Evolutionary conservation across 2,797 vertebrate species (phyloP).

Genomic region (Mallotus villosus): DNA sequence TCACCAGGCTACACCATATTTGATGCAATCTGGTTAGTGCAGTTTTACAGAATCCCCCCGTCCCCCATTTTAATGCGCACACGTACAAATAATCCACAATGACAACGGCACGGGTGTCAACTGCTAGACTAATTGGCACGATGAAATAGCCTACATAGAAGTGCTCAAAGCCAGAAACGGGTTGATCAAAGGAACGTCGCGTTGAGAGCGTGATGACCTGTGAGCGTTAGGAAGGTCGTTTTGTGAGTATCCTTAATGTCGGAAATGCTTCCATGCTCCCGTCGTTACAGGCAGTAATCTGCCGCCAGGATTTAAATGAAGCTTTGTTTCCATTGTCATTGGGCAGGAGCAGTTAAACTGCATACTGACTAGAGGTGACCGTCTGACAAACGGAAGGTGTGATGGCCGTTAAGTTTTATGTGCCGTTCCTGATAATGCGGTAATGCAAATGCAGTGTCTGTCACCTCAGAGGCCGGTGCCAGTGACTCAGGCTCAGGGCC

Average conservation of each 20-base stretch:
- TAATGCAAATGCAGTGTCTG: conserved; percentile 56
- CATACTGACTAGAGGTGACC: conserved; percentile 37
- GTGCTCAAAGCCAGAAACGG: not conserved
- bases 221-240: conserved; percentile 8
- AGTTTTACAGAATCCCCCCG: not conserved
- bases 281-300: not conserved
- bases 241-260: conserved; percentile 13
- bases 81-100: not conserved
- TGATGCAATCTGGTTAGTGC: not conserved
- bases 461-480: conserved; percentile 31
- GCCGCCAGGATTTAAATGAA: conserved; percentile 30
- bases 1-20: conserved; percentile 6
- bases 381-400: conserved; percentile 50
- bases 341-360: conserved; percentile 4
- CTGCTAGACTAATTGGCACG: conserved; percentile 5
- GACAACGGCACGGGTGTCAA: not conserved
- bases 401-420: conserved; percentile 49
- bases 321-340: conserved; percentile 20
- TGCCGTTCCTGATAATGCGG: conserved; percentile 50
- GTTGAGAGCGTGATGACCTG: not conserved
- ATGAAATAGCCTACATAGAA: not conserved
- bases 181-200: not conserved
- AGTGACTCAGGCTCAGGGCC: conserved; percentile 24
- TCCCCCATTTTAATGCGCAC: not conserved
- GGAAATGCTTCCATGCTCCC: not conserved